These are phyloP conservation scores for Philereme transversata DNA, from an alignment of 2,888 invertebrate genomes.

Conservation along the genomic window DNA sequence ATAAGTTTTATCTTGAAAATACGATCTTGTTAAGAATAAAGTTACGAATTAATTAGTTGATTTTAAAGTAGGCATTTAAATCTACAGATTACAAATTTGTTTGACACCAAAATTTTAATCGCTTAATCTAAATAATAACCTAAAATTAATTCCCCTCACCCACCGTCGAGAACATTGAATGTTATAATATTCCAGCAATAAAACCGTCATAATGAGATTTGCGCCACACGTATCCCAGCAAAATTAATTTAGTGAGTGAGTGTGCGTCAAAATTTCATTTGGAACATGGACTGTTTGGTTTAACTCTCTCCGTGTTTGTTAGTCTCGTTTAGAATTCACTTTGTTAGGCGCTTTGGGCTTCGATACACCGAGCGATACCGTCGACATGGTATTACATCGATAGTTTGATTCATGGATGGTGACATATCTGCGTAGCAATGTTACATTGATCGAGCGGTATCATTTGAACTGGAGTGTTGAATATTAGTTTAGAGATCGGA, in stretches of 20 bases:
- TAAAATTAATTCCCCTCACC: conserved; percentile 14
- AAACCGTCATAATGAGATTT: conserved; percentile 53
- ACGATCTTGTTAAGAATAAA: too few species aligned
- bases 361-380: conserved; percentile 17
- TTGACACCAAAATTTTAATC: too few species aligned
- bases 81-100: too few species aligned
- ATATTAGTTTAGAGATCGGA: too few species aligned
- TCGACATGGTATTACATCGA: conserved; percentile 9
- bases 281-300: conserved; percentile 41
- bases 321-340: conserved; percentile 46
- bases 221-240: conserved; percentile 38
- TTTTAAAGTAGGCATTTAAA: too few species aligned
- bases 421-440: too few species aligned
- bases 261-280: conserved; percentile 46
- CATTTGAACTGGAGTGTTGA: too few species aligned
- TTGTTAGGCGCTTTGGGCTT: conserved; percentile 37
- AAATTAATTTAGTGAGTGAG: conserved; percentile 53
- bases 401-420: conserved; percentile 4
- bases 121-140: background rate
- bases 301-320: conserved; percentile 31
- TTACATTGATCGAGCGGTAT: too few species aligned
- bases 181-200: conserved; percentile 40
- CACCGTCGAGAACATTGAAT: conserved; percentile 4
- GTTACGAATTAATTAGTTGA: too few species aligned
- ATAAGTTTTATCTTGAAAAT: too few species aligned